phyloP scores from a whole-genome alignment of 2,888 invertebrate species.

The Athalia cordata region DNA sequence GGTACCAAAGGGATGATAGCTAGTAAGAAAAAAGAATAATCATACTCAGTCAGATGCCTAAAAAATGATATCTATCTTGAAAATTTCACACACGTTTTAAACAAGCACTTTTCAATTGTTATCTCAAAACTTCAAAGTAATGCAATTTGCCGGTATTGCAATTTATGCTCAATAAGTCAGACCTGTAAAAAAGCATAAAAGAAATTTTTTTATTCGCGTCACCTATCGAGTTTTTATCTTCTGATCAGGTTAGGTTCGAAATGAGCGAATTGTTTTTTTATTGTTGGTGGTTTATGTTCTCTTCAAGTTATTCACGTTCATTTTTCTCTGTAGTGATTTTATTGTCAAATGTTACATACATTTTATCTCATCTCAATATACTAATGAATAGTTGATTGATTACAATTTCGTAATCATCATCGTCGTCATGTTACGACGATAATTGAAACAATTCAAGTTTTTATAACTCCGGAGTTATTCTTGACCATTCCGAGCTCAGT shows the following conservation, averaged over 20 bases:
- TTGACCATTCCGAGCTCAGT: conserved; percentile 63
- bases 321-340: neutral
- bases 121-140: conserved; percentile 10
- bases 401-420: neutral
- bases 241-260: neutral
- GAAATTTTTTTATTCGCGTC: neutral
- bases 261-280: neutral
- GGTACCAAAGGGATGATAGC: no score
- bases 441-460: neutral
- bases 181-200: neutral
- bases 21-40: no score
- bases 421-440: neutral
- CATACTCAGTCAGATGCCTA: no score
- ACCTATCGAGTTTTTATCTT: conserved; percentile 2
- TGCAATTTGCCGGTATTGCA: conserved; percentile 10
- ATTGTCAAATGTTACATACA: no score
- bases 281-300: neutral
- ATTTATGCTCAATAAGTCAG: neutral
- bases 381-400: no score
- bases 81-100: neutral
- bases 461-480: conserved; percentile 36
- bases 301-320: neutral
- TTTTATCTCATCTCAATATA: no score
- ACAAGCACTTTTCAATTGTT: neutral
- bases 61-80: neutral